Evolutionary conservation across 1,140 invertebrate species (phyloP).

Genomic region (Lepidostoma basale): DNA sequence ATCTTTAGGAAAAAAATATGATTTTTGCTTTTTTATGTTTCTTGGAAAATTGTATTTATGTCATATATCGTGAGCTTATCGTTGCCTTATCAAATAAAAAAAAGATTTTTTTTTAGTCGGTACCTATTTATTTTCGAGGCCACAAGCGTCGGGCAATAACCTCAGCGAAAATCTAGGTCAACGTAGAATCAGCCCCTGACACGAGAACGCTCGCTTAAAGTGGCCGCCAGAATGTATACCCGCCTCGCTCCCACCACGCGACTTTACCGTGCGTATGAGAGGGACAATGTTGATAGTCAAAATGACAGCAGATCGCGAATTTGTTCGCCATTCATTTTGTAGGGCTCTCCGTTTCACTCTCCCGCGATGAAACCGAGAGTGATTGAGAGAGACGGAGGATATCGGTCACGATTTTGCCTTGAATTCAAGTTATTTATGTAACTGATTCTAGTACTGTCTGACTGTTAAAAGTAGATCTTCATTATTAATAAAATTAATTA

Average conservation of each 20-base stretch:
- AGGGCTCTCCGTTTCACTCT: conserved; percentile 29
- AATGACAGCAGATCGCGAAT: conserved; percentile 23
- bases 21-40: too few relatives aligned
- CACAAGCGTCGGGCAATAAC: conserved; percentile 43
- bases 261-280: background rate
- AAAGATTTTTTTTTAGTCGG: too few relatives aligned
- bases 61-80: background rate
- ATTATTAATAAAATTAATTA: too few relatives aligned
- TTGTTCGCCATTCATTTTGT: conserved; percentile 32
- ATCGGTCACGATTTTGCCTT: conserved; percentile 43
- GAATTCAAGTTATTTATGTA: conserved; percentile 39
- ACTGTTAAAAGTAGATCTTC: background rate
- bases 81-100: too few relatives aligned
- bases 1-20: too few relatives aligned
- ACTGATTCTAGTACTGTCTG: background rate
- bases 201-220: conserved; percentile 33
- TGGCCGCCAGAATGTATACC: background rate
- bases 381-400: conserved; percentile 32
- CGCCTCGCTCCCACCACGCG: conserved; percentile 21
- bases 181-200: conserved; percentile 40
- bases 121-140: conserved; percentile 39
- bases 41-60: too few relatives aligned
- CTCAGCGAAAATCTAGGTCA: conserved; percentile 42
- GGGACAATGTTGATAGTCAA: background rate
- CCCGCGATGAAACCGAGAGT: conserved; percentile 28